Evolutionary conservation across 2,888 invertebrate species (phyloP).

Genomic region (Cheilosia vernalis): DNA sequence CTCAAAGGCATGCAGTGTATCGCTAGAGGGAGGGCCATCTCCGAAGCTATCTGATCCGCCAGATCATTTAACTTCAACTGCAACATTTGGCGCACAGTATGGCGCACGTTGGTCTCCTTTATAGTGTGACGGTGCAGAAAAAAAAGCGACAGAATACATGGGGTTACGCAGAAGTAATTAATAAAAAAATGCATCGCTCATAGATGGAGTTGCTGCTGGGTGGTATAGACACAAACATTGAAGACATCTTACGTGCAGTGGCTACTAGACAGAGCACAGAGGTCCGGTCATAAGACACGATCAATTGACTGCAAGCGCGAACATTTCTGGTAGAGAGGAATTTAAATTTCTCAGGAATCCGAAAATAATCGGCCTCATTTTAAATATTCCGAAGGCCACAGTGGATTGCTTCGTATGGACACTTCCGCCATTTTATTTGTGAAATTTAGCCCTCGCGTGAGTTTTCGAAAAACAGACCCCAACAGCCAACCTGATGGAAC

Average conservation of each 20-base stretch:
- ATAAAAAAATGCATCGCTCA: slow-evolving; percentile 59
- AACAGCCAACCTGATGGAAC: slow-evolving; percentile 11
- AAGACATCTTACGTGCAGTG: background rate
- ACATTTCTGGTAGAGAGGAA: too few species aligned
- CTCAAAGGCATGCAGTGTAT: slow-evolving; percentile 37
- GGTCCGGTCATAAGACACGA: too few species aligned
- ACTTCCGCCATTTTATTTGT: too few species aligned
- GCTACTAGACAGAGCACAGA: too few species aligned
- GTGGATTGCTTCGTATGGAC: too few species aligned
- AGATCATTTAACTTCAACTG: slow-evolving; percentile 58
- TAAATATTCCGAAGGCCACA: too few species aligned
- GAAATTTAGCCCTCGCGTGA: background rate
- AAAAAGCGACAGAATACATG: slow-evolving; percentile 19
- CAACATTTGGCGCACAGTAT: slow-evolving; percentile 71
- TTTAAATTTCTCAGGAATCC: too few species aligned
- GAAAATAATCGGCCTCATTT: too few species aligned
- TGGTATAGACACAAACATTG: slow-evolving; percentile 18
- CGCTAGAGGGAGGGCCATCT: slow-evolving; percentile 43
- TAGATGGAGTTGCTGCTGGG: slow-evolving; percentile 51
- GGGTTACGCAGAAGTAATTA: slow-evolving; percentile 63
- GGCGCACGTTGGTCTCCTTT: slow-evolving; percentile 47
- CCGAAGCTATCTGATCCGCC: slow-evolving; percentile 46
- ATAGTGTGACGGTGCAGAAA: slow-evolving; percentile 23
- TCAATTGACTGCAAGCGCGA: too few species aligned
- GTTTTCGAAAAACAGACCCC: background rate